Base-by-base conservation (phyloP, 2,113 vertebrate genomes). In the Psephotus haematonotus region DNA sequence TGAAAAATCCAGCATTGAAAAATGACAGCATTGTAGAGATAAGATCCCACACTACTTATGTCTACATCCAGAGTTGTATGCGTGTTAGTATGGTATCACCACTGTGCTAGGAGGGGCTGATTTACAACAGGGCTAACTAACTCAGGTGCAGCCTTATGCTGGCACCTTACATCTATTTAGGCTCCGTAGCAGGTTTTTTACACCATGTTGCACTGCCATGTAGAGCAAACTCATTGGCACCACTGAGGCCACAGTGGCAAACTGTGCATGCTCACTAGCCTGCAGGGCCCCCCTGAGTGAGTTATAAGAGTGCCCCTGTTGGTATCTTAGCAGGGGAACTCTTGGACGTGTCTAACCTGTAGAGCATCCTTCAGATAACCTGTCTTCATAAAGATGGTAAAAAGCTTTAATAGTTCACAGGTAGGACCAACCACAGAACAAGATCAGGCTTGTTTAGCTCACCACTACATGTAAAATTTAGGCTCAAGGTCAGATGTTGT, bases 41-140 rank as follows among this genome's bases (percentile, higher is more conserved):
- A 46, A 82, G 41, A 23, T 25, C 29, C n/a, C 31, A 7, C 11
- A 1, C 74, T 29, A 31, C 37, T 71, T 27, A 41, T 3, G 18
- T 64, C 18, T 59, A 10, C n/a, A 27, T 23, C 18, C 37, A 41
- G 24, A 10, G 71, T 0, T 46, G 41, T 16, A 29, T 24, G 3
- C 0, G 0, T 55, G 33, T 14, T 13, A 5, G 8, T 2, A 19
- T 1, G 3, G 33, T 47, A 1, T 17, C 10, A 19, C 17, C 1
- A 0, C 33, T 9, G 22, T 14, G 59, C 76, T 46, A 4, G 1
- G 33, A 72, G 33, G 11, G 15, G 17, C 35, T 72, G 70, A 52
- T 57, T 57, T 52, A 29, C 65, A 57, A 23, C 46, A n/a, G n/a
- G 35, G 41, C 37, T 47, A 9, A 43, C 14, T 41, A 15, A 23